These are phyloP conservation scores for Hexactinellida sp. DNA, from an alignment of 37 sponge, comb jelly and placozoan genomes.

Conservation along the genomic window DNA sequence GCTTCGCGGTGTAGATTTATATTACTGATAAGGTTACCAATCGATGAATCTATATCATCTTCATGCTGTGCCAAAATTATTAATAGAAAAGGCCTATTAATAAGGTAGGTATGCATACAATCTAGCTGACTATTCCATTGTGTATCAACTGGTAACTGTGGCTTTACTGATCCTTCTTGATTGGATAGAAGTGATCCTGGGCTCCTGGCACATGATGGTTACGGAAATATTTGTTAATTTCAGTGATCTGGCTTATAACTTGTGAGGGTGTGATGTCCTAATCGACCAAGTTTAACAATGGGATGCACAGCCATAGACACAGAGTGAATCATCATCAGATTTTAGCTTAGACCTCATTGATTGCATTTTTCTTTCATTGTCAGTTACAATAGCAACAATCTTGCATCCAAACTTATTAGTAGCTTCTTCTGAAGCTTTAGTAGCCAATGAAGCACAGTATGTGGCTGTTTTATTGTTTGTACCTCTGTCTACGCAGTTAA, in stretches of 20 bases:
- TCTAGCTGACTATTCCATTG: neutral
- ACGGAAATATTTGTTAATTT: neutral
- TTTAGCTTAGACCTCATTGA: constrained; percentile 5
- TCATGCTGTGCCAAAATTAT: neutral
- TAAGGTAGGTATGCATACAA: neutral
- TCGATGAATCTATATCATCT: neutral
- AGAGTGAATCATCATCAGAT: neutral
- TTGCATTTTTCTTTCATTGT: neutral
- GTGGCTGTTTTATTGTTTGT: neutral
- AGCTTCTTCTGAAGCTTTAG: neutral
- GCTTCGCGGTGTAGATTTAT: neutral
- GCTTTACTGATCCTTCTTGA: neutral
- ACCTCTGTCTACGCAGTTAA: neutral
- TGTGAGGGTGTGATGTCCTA: constrained; percentile 1
- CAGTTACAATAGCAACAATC: neutral
- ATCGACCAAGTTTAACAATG: neutral
- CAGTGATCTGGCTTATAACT: neutral
- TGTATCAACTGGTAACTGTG: neutral
- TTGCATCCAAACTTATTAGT: neutral
- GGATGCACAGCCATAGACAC: neutral
- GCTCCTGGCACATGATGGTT: neutral
- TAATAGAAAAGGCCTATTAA: neutral
- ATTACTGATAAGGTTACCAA: neutral
- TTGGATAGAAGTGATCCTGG: neutral
- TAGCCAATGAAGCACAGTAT: no score